Base-by-base conservation (phyloP, 1,140 invertebrate species). In the Papilio aristodemus region DNA sequence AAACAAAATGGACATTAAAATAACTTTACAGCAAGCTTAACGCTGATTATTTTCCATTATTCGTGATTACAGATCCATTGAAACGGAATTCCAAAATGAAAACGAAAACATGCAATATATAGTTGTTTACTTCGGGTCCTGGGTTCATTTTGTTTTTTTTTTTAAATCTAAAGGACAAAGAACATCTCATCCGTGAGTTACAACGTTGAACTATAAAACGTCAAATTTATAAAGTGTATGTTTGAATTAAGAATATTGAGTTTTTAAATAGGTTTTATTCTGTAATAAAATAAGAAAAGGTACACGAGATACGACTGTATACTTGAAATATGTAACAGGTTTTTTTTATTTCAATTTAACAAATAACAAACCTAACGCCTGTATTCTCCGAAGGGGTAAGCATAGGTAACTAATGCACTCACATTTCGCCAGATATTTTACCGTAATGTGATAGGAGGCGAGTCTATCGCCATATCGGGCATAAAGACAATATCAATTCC, bases 91-190 rank as follows among this genome's bases (percentile, higher is more conserved):
- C 46, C 60, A 22, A 36, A 70, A 60, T 69, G 37, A 41, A 22
- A 59, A 67, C 54, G 11, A 66, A 69, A 69, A 39, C 46, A 69
- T 50, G 67, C 67, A 67, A 59, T 59, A 58, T 68, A 13, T 62
- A 7, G 60, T 63, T 63, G 46, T 62, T 66, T 54, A 62, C 63
- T 57, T 69, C 57, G 57, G 57, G 57, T n/a, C 13, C 11, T 25
- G 27, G 14, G 11, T 59, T 27, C 10, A 27, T 25, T 59, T 59
- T 36, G n/a, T 58, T 59, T 32, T 59, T 32, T 59, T 59, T 36
- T 36, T 6, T 32, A n/a, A 36, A 14, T n/a, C 43, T n/a, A 50
- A 17, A 50, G 57, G 27, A 32, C 57, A 59, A 59, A 59, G 27
- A 50, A 41, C 43, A 50, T 50, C 14, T 5, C n/a, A 6, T 0